Evolutionary conservation across 2,888 invertebrate genomes (phyloP).

Genomic region (Xestoiulus laeticollis): DNA sequence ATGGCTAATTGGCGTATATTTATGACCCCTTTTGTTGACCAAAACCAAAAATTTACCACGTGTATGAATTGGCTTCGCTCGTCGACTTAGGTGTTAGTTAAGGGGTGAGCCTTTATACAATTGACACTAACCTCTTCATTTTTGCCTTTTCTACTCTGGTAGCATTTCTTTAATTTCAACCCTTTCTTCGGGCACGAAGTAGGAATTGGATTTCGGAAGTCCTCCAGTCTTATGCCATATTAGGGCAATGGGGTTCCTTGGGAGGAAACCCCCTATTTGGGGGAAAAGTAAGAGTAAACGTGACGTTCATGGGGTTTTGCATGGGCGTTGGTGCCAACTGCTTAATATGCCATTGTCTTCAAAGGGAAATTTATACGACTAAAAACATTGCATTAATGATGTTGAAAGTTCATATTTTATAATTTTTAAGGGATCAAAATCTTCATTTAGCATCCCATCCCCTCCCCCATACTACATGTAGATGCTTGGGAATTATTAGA

Average conservation of each 20-base stretch:
- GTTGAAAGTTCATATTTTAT: constrained; percentile 34
- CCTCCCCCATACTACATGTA: neutral
- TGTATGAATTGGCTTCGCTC: constrained; percentile 43
- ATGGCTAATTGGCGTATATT: constrained; percentile 40
- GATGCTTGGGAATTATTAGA: neutral
- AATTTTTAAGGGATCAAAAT: neutral
- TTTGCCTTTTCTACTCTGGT: neutral
- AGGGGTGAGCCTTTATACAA: constrained; percentile 31
- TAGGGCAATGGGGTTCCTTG: neutral
- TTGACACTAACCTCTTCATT: constrained; percentile 34
- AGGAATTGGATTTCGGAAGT: constrained; percentile 33
- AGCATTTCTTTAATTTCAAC: constrained; percentile 30
- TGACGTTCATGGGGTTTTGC: neutral
- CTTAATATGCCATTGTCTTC: constrained; percentile 23
- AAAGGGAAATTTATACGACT: neutral
- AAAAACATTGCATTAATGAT: constrained; percentile 8
- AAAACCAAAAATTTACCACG: constrained; percentile 46
- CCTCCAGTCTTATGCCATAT: neutral
- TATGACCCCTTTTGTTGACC: constrained; percentile 47
- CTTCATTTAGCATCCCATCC: neutral
- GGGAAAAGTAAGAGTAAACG: neutral
- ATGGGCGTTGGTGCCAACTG: constrained; percentile 21
- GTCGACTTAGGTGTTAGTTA: constrained; percentile 34
- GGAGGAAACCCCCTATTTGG: neutral
- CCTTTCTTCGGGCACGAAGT: constrained; percentile 31